Evolutionary conservation across 2,113 vertebrate species (phyloP).

Genomic region (Perognathus longimembris): DNA sequence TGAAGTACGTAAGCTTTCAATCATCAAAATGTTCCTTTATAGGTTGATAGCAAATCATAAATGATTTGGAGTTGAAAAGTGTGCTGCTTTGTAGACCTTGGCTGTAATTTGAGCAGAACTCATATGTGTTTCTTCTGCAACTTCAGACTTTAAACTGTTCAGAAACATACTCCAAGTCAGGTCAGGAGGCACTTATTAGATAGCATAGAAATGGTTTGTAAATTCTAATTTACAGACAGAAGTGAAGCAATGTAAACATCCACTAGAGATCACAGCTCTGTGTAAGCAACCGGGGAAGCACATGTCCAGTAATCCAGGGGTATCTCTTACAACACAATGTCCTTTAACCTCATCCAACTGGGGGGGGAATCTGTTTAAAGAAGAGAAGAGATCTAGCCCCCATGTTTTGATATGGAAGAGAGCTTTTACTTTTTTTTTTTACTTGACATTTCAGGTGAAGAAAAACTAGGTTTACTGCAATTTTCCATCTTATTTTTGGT

Average conservation of each 20-base stretch:
- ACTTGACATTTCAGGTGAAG: slow-evolving; percentile 18
- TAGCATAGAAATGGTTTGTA: slow-evolving; percentile 24
- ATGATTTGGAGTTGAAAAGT: slow-evolving; percentile 60
- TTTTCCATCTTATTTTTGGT: slow-evolving; percentile 6
- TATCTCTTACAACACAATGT: not conserved
- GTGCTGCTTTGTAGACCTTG: slow-evolving; percentile 62
- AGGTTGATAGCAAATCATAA: slow-evolving; percentile 60
- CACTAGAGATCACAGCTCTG: not conserved
- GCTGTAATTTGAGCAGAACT: slow-evolving; percentile 56
- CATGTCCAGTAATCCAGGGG: not conserved
- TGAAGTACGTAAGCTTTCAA: slow-evolving; percentile 53
- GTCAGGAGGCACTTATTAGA: slow-evolving; percentile 53
- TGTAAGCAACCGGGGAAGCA: not conserved
- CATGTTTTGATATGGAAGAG: slow-evolving; percentile 21
- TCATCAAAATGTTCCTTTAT: slow-evolving; percentile 58
- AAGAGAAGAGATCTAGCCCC: not conserved
- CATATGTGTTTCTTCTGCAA: slow-evolving; percentile 59
- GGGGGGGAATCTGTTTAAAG: not conserved
- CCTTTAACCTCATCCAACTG: not conserved
- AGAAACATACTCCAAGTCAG: slow-evolving; percentile 51
- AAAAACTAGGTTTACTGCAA: not conserved
- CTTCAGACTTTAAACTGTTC: slow-evolving; percentile 65
- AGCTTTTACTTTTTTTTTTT: slow-evolving; percentile 34
- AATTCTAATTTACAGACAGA: not conserved
- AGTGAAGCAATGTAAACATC: not conserved